Conservation (phyloP, 2,113 vertebrate genomes). For the Heliornis fulica region DNA sequence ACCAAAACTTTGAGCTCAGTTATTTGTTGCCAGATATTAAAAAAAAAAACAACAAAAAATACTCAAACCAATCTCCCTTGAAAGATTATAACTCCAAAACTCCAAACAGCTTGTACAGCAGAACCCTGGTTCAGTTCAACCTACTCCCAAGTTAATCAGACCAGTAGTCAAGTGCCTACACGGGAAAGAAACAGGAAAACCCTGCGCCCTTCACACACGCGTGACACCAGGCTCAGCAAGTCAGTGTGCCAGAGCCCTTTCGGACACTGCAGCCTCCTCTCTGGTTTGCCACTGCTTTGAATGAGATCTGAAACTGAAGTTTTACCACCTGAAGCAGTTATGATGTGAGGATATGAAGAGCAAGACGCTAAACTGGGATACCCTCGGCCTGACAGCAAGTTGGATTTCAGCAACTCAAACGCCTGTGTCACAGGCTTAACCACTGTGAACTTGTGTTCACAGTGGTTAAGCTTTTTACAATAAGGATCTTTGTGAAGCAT, state of each 20-base stretch:
- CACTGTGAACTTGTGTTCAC: too few relatives aligned
- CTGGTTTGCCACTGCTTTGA: not conserved
- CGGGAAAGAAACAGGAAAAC: not conserved
- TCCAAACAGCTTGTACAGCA: not conserved
- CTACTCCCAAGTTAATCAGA: not conserved
- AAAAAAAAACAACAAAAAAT: too few relatives aligned
- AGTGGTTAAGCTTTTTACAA: too few relatives aligned
- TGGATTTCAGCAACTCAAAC: not conserved
- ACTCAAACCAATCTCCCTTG: not conserved
- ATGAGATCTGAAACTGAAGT: not conserved
- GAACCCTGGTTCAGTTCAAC: accelerated
- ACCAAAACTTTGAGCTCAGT: not conserved
- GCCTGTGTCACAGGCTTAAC: too few relatives aligned
- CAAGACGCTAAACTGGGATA: accelerated
- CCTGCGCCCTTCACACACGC: accelerated
- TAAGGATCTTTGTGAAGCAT: accelerated
- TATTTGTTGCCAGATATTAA: not conserved
- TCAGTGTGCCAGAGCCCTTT: accelerated
- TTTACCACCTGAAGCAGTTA: not conserved
- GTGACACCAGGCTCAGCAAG: not conserved
- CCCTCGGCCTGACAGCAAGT: accelerated
- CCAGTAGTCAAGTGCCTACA: not conserved
- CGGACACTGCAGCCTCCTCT: accelerated
- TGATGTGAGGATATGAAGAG: accelerated
- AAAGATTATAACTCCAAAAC: not conserved